Base-by-base conservation (phyloP, 2,888 invertebrate genomes). In the Lymantria monacha region DNA sequence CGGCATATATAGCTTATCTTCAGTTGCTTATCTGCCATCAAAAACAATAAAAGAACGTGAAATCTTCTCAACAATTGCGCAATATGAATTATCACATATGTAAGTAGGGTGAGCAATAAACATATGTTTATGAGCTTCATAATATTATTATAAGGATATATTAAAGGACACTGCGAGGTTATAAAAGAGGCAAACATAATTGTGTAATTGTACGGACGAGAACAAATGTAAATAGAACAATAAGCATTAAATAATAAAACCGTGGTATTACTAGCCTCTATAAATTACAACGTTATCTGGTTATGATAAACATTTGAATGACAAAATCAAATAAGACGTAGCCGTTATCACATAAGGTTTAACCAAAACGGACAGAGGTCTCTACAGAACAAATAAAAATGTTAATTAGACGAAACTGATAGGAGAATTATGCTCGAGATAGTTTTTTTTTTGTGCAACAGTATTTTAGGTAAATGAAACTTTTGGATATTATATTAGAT, bases 351-450 rank as follows among this genome's bases (percentile, higher is more conserved):
- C 58, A 70, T 66, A 69, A 80, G 76, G 70, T 73, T 79, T 72
- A 82, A 83, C 81, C 77, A 79, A 79, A 79, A 87, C 82, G 88
- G 89, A 88, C 88, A 88, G 59, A 76, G 81, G 77, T 75, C 74
- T 53, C 67, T 72, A 69, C 62, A 57, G 63, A 61, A 61, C 69
- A 69, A 69, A 69, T 69, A 67, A 68, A 63, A 63, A 42, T 51
- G 55, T 61, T 56, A 61, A 69, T 57, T 61, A 61, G 45, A 55
- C 30, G 53, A 51, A 63, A 58, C 48, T 45, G 48, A 62, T 57
- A 60, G 49, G 52, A 57, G 36, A 53, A 57, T 5, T 30, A 57
- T 38, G 51, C 49, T 50, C 42, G 38, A 30, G 52, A 48, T 43
- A 56, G 50, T 51, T 45, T 42, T 37, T 51, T 36, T 51, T 33